phyloP scores from a whole-genome alignment of 2,888 invertebrate species.

The Hybos culiciformis region DNA sequence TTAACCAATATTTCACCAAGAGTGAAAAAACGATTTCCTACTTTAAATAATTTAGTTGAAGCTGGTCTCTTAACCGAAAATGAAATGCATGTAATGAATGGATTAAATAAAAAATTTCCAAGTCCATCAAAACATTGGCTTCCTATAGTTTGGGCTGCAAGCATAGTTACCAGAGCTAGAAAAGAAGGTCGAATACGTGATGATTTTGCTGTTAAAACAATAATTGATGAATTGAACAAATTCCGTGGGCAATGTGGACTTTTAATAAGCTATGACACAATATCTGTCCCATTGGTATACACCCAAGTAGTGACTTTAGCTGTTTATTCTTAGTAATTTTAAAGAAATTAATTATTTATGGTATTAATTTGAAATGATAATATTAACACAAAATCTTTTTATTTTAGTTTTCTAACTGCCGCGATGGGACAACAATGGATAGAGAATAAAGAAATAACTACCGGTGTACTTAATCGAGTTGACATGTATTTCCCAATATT shows the following conservation, averaged over 20 bases:
- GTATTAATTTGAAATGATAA: no score
- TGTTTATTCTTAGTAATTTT: conserved; percentile 78
- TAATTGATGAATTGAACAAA: conserved; percentile 75
- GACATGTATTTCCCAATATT: conserved; percentile 86
- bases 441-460: conserved; percentile 40
- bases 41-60: conserved; percentile 68
- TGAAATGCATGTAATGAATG: conserved; percentile 63
- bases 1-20: conserved; percentile 74
- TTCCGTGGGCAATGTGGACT: conserved; percentile 68
- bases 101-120: conserved; percentile 67
- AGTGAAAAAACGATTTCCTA: conserved; percentile 80
- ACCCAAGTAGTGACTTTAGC: conserved; percentile 86
- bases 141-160: conserved; percentile 83
- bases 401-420: conserved; percentile 79
- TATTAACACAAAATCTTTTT: conserved; percentile 46
- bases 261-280: conserved; percentile 62
- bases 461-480: conserved; percentile 44
- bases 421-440: conserved; percentile 84
- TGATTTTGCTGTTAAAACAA: conserved; percentile 85
- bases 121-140: conserved; percentile 81
- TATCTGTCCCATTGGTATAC: conserved; percentile 64
- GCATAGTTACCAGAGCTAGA: conserved; percentile 77
- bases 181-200: conserved; percentile 80
- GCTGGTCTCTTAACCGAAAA: conserved; percentile 71
- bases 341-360: no score